Conservation (phyloP, 2,888 invertebrate species). For the Platycnemis pennipes region DNA sequence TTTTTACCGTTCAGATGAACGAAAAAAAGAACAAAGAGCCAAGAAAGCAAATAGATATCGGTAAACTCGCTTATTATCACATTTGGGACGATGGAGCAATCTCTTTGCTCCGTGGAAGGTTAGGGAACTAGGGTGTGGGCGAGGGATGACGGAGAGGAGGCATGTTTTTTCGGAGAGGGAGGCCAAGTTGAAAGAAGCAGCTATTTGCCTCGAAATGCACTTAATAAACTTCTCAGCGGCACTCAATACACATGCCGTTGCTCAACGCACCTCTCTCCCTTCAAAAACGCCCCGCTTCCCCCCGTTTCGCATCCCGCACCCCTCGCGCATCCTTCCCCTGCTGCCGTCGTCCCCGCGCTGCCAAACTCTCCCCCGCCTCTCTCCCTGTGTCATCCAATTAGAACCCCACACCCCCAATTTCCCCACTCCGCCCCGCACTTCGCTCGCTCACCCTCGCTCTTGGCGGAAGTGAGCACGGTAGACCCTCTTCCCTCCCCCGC, state of each 20-base stretch:
- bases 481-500: neutral
- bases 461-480: neutral
- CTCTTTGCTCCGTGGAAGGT: neutral
- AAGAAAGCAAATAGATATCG: neutral
- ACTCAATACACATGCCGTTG: neutral
- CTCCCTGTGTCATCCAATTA: neutral
- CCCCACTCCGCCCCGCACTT: neutral
- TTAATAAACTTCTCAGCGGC: conserved; percentile 22
- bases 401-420: neutral
- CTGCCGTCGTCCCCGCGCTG: neutral
- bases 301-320: neutral
- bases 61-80: neutral
- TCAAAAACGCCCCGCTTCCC: neutral
- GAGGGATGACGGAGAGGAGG: neutral
- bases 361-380: conserved; percentile 1
- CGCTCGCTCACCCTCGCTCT: neutral
- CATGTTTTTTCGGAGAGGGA: neutral
- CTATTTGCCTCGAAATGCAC: conserved; percentile 29
- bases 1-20: neutral
- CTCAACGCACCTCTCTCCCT: neutral
- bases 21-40: neutral
- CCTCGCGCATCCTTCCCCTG: neutral
- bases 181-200: neutral
- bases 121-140: neutral
- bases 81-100: neutral